Percentiles rank a stretch among this genome's conserved stretches.
phyloP scores from a whole-genome alignment of 2,113 vertebrate genomes.

The Gopherus evgoodei region DNA sequence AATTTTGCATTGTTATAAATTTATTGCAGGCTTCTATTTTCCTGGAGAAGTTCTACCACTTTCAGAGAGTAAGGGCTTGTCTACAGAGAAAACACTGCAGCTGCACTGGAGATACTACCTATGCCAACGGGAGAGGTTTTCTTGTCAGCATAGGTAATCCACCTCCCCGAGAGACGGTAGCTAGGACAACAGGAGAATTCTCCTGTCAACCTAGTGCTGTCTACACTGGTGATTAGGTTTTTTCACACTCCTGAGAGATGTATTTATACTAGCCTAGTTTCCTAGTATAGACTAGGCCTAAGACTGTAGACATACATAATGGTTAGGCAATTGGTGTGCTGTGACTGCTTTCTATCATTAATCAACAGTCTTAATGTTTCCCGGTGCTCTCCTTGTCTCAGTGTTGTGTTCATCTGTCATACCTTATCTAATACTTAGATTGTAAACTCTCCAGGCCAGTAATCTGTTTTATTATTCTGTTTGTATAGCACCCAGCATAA shows the following conservation, averaged over 20 bases:
- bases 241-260: too few species aligned
- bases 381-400: accelerated
- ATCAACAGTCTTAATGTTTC: neutral
- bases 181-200: too few species aligned
- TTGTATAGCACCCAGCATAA: neutral
- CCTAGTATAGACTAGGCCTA: too few species aligned
- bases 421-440: accelerated
- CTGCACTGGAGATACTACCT: too few species aligned
- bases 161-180: too few species aligned
- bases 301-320: neutral
- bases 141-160: too few species aligned
- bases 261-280: too few species aligned
- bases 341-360: neutral
- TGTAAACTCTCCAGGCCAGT: neutral
- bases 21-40: neutral
- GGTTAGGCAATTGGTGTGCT: neutral
- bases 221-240: too few species aligned
- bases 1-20: neutral
- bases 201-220: too few species aligned
- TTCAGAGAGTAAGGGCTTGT: neutral
- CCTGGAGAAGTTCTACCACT: neutral
- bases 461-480: neutral
- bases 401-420: neutral
- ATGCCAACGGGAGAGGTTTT: too few species aligned
- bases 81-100: too few species aligned